Base-by-base conservation (phyloP, 2,797 vertebrate genomes). In the Lycodopsis pacificus region DNA sequence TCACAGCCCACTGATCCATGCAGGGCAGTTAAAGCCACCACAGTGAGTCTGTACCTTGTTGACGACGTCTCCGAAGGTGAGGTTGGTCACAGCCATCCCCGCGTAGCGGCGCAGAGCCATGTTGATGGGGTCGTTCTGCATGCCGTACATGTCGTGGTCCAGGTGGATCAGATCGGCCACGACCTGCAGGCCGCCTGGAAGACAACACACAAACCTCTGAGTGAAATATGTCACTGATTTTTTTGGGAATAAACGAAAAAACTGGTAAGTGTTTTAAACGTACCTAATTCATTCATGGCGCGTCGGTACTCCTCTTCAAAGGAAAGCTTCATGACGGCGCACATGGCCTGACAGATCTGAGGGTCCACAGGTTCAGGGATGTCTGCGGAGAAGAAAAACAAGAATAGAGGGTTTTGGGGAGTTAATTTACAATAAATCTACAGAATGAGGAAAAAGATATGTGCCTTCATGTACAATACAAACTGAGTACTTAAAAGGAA, bases 281-380 rank as follows among this genome's bases (percentile, higher is more conserved):
- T 88, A 99, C 98, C 98, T 62, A 99, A 92, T 91, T 99, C 98
- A 2, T 99, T 99, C 97, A 99, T 98, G 88, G 98, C 98, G 0
- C 96, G 95, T 6, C 98, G 92, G 87, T 98, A 99, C 74, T 99
- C 98, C 86, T 99, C 97, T 0, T 99, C 98, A 0, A 99, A 99
- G 22, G 98, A 99, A 5, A 99, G 95, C 91, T 99, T 99, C 98
- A 99, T 99, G 89, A 99, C 92, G 6, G 97, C 98, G 0, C 98
- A 99, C 76, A 96, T 96, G 76, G 97, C 97, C 93, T 98, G 98
- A 91, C 98, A 99, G 94, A 99, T 98, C 94, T 99, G 98, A 0
- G 97, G 97, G 88, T 99, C 98, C 0, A 98, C 96, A 0, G 97
- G 97, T 72, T 97, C 96, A 0, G 97, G 97, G 1, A 92, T 96